phyloP scores from a whole-genome alignment of 2,797 vertebrate species.

The Prionace glauca region DNA sequence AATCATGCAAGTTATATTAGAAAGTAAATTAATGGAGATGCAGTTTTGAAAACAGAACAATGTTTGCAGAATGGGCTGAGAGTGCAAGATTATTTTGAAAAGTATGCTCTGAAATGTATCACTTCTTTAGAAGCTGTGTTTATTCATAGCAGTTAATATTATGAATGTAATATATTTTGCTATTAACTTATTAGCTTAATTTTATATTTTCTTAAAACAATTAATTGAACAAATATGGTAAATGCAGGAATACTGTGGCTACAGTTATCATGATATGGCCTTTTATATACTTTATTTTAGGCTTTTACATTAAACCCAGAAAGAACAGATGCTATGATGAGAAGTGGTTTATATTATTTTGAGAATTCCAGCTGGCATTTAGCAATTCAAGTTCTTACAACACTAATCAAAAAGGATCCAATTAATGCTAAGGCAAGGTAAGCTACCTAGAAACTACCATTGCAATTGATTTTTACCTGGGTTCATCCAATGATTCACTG shows the following conservation, averaged over 20 bases:
- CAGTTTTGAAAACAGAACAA: background rate
- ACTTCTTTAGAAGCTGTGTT: background rate
- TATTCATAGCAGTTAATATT: background rate
- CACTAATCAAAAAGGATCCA: slow-evolving; percentile 55
- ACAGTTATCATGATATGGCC: background rate
- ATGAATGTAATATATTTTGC: background rate
- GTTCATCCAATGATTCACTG: background rate
- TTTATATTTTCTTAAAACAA: background rate
- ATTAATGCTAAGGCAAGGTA: slow-evolving; percentile 57
- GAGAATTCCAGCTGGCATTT: slow-evolving; percentile 51
- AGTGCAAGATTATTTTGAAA: background rate
- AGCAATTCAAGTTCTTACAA: slow-evolving; percentile 59
- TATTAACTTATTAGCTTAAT: background rate
- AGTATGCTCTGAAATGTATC: background rate
- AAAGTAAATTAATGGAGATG: background rate
- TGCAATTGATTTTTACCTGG: background rate
- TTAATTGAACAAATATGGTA: background rate
- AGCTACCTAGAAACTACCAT: background rate
- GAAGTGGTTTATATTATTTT: slow-evolving; percentile 56
- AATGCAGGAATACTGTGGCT: background rate
- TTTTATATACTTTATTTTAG: slow-evolving; percentile 39
- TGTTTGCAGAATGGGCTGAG: background rate
- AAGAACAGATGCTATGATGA: slow-evolving; percentile 59
- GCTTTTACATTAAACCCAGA: slow-evolving; percentile 50
- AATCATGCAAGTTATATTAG: background rate